Conservation (phyloP, 2,797 vertebrate genomes). For the Apogon hyalosoma region DNA sequence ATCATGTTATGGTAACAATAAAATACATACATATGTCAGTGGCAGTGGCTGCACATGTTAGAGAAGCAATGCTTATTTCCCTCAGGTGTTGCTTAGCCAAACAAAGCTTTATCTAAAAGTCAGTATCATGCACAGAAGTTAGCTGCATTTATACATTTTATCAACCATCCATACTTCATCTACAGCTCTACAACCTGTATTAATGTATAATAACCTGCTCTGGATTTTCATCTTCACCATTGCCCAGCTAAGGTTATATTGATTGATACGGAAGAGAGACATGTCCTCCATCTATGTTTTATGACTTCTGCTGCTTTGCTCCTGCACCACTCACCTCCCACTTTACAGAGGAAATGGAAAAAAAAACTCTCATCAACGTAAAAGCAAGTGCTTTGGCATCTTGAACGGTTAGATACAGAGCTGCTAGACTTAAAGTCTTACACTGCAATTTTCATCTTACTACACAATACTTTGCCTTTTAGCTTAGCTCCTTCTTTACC, state of each 20-base stretch:
- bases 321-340: constrained; percentile 30
- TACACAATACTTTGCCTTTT: no score
- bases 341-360: constrained; percentile 30
- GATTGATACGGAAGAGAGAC: constrained; percentile 39
- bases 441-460: no score
- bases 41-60: neutral
- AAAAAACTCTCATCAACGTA: constrained; percentile 30
- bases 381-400: neutral
- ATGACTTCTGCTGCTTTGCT: constrained; percentile 40
- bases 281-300: constrained; percentile 59
- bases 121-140: neutral
- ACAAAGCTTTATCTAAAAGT: neutral
- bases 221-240: constrained; percentile 17
- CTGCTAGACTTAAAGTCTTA: no score
- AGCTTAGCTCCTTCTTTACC: no score
- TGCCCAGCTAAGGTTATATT: constrained; percentile 34
- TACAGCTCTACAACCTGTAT: no score
- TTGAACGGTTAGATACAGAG: no score
- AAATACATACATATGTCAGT: no score
- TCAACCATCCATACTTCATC: neutral
- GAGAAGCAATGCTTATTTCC: neutral
- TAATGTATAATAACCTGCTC: no score
- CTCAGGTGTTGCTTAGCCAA: neutral
- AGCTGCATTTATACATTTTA: neutral
- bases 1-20: no score